A percentile compares a stretch with the other conserved stretches of the same genome.
phyloP scores from a whole-genome alignment of 1,140 invertebrate genomes.

The Linepithema humile region DNA sequence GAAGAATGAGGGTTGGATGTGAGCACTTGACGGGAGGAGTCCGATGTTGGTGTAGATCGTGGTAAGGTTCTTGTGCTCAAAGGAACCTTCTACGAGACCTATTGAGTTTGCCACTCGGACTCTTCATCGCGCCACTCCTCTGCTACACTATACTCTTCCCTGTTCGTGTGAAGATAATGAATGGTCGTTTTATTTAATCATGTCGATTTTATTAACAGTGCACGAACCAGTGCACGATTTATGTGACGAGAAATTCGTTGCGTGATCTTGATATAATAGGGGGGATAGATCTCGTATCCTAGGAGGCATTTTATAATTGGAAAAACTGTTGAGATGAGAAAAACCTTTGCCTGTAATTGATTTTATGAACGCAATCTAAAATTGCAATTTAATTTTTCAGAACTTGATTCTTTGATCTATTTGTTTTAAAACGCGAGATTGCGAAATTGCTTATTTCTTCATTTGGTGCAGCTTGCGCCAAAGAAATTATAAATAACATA shows the following conservation, averaged over 20 bases:
- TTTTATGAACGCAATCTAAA: too few species aligned
- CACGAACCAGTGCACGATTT: not conserved
- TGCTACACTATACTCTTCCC: not conserved
- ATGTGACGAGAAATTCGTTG: not conserved
- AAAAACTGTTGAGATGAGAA: too few species aligned
- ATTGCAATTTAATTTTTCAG: too few species aligned
- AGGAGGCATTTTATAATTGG: too few species aligned
- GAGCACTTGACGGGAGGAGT: conserved; percentile 68
- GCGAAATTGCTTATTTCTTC: not conserved
- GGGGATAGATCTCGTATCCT: not conserved
- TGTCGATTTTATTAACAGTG: not conserved
- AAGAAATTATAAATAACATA: not conserved
- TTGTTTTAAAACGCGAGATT: not conserved
- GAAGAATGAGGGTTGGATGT: conserved; percentile 62
- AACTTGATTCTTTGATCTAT: too few species aligned
- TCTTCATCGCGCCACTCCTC: not conserved
- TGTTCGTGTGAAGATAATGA: conserved; percentile 49
- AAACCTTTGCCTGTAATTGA: too few species aligned
- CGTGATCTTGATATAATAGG: too few species aligned
- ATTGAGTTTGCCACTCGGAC: conserved; percentile 65
- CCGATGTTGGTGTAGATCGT: conserved; percentile 72
- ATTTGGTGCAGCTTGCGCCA: too few species aligned
- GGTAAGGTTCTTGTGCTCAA: conserved; percentile 61
- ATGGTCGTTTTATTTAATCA: conserved; percentile 58
- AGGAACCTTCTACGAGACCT: conserved; percentile 64